Evolutionary conservation across 1,140 invertebrate genomes (phyloP).

Genomic region (Aricia agestis): DNA sequence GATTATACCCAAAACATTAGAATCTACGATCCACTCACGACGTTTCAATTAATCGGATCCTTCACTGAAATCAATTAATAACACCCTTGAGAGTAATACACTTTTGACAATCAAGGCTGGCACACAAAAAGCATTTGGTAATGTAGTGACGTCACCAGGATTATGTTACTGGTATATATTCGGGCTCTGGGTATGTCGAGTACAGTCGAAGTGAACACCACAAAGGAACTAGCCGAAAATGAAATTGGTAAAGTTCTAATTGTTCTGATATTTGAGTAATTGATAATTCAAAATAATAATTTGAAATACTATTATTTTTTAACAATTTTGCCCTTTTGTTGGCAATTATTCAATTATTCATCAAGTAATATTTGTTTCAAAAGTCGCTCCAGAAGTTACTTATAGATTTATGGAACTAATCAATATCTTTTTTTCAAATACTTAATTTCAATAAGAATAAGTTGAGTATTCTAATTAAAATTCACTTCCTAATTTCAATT

Average conservation of each 20-base stretch:
- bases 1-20: neutral
- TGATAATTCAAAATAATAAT: neutral
- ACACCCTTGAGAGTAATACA: conserved; percentile 37
- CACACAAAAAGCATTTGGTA: conserved; percentile 43
- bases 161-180: conserved; percentile 64
- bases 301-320: no score
- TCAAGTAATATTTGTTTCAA: no score
- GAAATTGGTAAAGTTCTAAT: conserved; percentile 61
- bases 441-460: no score
- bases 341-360: no score
- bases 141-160: conserved; percentile 64
- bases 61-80: conserved; percentile 39
- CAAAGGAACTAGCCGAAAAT: conserved; percentile 40
- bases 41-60: neutral
- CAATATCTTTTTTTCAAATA: no score
- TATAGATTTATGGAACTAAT: no score
- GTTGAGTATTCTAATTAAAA: no score
- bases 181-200: conserved; percentile 38
- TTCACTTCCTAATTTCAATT: no score
- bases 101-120: conserved; percentile 52
- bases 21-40: neutral
- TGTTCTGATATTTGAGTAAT: neutral
- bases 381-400: no score
- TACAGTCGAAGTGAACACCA: conserved; percentile 56
- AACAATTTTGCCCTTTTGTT: no score